Evolutionary conservation across 2,113 vertebrate genomes (phyloP).

Genomic region (Piaya cayana): DNA sequence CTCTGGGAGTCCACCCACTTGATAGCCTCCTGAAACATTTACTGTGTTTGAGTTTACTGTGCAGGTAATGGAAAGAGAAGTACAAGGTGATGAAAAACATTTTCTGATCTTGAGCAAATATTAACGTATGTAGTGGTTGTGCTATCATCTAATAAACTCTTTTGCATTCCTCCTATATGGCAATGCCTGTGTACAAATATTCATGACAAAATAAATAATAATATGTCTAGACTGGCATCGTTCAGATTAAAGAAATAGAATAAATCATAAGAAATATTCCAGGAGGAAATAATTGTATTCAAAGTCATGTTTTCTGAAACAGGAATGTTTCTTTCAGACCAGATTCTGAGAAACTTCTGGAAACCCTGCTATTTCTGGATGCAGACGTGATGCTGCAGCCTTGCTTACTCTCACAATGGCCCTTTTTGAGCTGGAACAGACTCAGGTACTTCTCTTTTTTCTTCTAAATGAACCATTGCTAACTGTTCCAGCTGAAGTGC

Average conservation of each 20-base stretch:
- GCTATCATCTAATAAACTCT: neutral
- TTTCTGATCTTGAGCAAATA: neutral
- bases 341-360: neutral
- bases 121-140: neutral
- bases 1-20: neutral
- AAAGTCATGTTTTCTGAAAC: neutral
- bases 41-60: neutral
- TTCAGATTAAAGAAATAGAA: neutral
- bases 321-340: neutral
- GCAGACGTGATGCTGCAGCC: neutral
- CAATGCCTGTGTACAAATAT: neutral
- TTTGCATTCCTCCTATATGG: neutral
- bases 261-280: neutral
- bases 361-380: neutral
- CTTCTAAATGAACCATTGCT: neutral
- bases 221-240: neutral
- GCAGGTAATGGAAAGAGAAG: neutral
- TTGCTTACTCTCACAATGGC: accelerated
- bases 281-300: neutral
- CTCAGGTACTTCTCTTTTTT: neutral
- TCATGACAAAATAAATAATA: neutral
- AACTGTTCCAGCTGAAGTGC: neutral
- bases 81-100: neutral
- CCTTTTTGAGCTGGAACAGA: neutral
- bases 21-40: neutral